A percentile compares a stretch with the other conserved stretches of the same genome.
These are phyloP conservation scores for Chrysocyon brachyurus DNA, from an alignment of 2,797 vertebrate genomes.

Conservation along the genomic window DNA sequence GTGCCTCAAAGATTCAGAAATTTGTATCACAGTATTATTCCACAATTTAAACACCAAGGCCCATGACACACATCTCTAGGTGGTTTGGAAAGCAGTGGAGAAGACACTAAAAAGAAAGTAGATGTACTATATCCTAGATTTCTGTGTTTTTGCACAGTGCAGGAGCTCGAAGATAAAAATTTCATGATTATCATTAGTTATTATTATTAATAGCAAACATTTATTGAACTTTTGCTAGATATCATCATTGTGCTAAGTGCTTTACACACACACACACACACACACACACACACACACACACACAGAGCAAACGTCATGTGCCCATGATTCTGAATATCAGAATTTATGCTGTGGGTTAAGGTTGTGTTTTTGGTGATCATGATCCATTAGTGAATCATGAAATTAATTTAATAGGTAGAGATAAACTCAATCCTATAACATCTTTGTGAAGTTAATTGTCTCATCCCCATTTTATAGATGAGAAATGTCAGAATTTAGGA, in stretches of 20 bases:
- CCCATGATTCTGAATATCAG: not conserved
- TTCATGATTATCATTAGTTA: not conserved
- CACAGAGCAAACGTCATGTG: not conserved
- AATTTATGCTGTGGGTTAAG: not conserved
- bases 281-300: not conserved
- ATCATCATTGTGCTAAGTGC: not conserved
- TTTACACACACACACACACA: not conserved
- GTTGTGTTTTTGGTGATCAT: not conserved
- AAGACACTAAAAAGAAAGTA: not conserved
- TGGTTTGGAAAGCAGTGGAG: not conserved
- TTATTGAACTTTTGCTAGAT: not conserved
- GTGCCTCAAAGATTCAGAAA: not conserved
- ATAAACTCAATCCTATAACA: slow-evolving; percentile 42
- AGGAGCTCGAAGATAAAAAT: not conserved
- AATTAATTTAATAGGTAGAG: slow-evolving; percentile 46
- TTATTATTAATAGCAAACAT: not conserved
- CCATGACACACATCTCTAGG: not conserved
- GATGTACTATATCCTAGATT: not conserved
- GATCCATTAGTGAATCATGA: slow-evolving; percentile 20
- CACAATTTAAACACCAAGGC: not conserved
- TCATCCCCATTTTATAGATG: not conserved
- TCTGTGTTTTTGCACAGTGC: not conserved
- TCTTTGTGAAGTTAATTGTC: not conserved
- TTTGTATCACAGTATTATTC: not conserved
- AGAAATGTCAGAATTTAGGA: not conserved